phyloP scores from a whole-genome alignment of 1,140 invertebrate species.

The Aporrectodea caliginosa region DNA sequence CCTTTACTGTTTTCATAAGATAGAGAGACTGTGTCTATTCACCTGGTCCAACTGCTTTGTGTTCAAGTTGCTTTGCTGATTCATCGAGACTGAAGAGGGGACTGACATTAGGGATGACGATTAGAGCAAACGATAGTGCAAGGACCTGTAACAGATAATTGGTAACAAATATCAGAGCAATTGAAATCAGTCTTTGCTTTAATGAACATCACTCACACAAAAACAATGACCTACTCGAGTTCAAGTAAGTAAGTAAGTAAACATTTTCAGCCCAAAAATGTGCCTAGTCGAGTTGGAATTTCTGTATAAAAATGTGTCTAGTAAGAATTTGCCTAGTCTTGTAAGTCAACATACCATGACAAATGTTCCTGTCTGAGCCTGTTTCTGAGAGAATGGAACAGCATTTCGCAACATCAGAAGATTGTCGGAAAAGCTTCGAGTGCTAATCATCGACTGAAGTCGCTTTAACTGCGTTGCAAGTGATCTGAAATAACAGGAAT shows the following conservation, averaged over 20 bases:
- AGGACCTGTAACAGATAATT: too few relatives aligned
- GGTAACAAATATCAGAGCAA: too few relatives aligned
- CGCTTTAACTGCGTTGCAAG: not conserved
- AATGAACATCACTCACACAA: too few relatives aligned
- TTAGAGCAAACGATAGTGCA: not conserved
- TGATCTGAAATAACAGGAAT: not conserved
- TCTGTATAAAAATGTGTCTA: too few relatives aligned
- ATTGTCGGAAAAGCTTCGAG: not conserved
- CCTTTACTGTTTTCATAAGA: not conserved
- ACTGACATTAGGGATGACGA: not conserved
- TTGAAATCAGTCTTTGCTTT: too few relatives aligned
- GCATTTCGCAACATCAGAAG: not conserved
- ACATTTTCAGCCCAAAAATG: too few relatives aligned
- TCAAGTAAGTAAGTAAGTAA: too few relatives aligned
- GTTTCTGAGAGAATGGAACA: not conserved
- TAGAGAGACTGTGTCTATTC: not conserved
- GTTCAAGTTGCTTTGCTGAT: not conserved
- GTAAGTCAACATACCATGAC: not conserved
- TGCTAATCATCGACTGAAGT: not conserved
- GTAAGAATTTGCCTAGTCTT: too few relatives aligned
- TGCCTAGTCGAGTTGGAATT: too few relatives aligned
- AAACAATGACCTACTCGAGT: too few relatives aligned
- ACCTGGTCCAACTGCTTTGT: not conserved
- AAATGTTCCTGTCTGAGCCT: not conserved
- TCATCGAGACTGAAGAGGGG: not conserved